Evolutionary conservation across 2,113 vertebrate genomes (phyloP).

Genomic region (Oryzias melastigma): DNA sequence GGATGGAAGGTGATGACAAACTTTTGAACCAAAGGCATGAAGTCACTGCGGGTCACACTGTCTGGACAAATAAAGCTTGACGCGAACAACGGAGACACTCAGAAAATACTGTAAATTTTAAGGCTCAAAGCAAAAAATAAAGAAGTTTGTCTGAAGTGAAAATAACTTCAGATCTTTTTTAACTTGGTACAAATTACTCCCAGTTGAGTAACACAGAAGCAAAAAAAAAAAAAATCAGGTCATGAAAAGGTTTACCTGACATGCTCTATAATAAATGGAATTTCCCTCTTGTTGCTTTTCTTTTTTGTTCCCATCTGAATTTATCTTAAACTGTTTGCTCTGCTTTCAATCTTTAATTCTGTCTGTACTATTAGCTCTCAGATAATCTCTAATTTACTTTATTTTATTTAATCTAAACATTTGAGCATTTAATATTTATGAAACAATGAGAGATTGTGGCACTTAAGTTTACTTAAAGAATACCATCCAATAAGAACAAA

Average conservation of each 20-base stretch:
- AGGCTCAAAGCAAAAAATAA: neutral
- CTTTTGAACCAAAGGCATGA: constrained; percentile 3
- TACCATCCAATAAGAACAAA: neutral
- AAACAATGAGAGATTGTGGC: too few species aligned
- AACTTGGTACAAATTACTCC: constrained; percentile 37
- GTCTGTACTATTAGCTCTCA: too few species aligned
- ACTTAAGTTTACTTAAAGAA: too few species aligned
- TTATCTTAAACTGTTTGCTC: neutral
- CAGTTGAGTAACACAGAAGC: constrained; percentile 21
- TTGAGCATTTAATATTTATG: too few species aligned
- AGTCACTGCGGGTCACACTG: constrained; percentile 36
- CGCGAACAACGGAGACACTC: constrained; percentile 3
- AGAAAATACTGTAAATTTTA: neutral
- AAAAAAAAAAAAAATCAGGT: constrained; percentile 25
- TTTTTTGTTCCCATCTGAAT: neutral
- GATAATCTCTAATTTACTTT: too few species aligned
- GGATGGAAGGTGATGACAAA: constrained; percentile 18
- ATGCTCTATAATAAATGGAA: constrained; percentile 20
- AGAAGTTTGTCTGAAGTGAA: constrained; percentile 33
- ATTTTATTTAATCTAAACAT: too few species aligned
- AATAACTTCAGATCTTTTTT: constrained; percentile 38
- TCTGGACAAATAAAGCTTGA: constrained; percentile 27
- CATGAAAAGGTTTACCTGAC: constrained; percentile 45
- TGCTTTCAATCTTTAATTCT: too few species aligned
- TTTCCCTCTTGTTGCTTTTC: constrained; percentile 3